Percentiles rank a stretch among this genome's conserved stretches.
Conservation (phyloP, 35 echinoderm and acorn worm genomes). For the Apostichopus parvimensis region DNA sequence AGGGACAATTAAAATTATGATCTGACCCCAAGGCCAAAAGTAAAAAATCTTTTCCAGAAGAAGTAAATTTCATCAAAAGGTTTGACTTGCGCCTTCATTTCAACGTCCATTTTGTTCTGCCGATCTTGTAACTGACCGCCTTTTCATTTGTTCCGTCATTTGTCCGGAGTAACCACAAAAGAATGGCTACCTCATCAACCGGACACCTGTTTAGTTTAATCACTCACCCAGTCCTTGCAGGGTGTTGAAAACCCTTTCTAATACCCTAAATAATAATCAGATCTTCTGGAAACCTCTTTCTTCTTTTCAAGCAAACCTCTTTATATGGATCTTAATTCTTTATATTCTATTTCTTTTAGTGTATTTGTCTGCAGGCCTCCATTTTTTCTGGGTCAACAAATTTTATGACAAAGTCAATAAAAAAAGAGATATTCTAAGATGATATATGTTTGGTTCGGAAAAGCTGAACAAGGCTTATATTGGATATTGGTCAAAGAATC, state of each 20-base stretch:
- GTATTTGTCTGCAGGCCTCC: too few relatives aligned
- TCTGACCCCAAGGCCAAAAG: background rate
- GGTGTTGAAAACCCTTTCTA: background rate
- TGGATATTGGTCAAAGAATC: too few relatives aligned
- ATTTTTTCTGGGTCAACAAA: background rate
- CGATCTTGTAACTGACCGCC: background rate
- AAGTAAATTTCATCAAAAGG: background rate
- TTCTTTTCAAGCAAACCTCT: background rate
- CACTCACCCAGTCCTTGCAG: background rate
- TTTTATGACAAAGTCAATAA: background rate
- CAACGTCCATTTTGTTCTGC: background rate
- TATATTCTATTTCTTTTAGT: background rate
- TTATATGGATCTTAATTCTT: background rate
- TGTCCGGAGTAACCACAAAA: background rate
- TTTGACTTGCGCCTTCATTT: background rate
- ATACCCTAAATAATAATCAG: background rate
- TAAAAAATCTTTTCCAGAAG: background rate
- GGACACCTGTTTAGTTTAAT: background rate
- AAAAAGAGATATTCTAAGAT: too few relatives aligned
- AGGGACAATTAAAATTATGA: background rate
- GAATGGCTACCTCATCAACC: background rate
- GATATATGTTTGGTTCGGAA: too few relatives aligned
- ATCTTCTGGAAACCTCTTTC: background rate
- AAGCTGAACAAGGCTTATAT: too few relatives aligned
- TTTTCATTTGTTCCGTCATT: background rate